Evolutionary conservation across 2,888 invertebrate species (phyloP).

Genomic region (Oxycera nigricornis): DNA sequence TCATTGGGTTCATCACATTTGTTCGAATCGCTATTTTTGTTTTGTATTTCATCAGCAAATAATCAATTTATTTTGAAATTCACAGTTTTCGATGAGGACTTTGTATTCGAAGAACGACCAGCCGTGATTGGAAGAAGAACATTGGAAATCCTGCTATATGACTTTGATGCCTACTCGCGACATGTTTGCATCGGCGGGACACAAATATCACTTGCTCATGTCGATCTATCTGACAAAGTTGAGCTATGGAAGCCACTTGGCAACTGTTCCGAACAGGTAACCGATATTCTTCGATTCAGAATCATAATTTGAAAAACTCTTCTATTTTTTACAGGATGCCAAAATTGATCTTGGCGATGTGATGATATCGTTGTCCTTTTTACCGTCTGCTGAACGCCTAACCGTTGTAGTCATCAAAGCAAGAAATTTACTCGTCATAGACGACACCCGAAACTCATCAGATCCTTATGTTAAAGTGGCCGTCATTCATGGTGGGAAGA

Average conservation of each 20-base stretch:
- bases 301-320: no score
- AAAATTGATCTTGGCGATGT: constrained; percentile 89
- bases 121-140: constrained; percentile 64
- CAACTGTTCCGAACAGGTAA: constrained; percentile 63
- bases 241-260: constrained; percentile 67
- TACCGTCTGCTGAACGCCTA: constrained; percentile 88
- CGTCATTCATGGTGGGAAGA: constrained; percentile 83
- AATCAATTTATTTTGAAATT: no score
- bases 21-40: no score
- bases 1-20: no score
- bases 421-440: constrained; percentile 89
- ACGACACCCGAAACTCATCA: constrained; percentile 87
- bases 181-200: constrained; percentile 71
- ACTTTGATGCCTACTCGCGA: constrained; percentile 70
- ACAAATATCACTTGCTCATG: constrained; percentile 65
- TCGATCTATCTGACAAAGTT: constrained; percentile 67
- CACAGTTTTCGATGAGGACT: constrained; percentile 72
- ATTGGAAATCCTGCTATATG: constrained; percentile 69
- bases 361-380: constrained; percentile 89
- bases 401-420: constrained; percentile 92
- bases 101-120: constrained; percentile 70
- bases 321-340: constrained; percentile 53
- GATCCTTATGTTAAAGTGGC: constrained; percentile 96
- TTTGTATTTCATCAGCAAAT: no score
- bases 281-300: neutral